Conservation (phyloP, 2,888 invertebrate species). For the Sphaerophoria taeniata region DNA sequence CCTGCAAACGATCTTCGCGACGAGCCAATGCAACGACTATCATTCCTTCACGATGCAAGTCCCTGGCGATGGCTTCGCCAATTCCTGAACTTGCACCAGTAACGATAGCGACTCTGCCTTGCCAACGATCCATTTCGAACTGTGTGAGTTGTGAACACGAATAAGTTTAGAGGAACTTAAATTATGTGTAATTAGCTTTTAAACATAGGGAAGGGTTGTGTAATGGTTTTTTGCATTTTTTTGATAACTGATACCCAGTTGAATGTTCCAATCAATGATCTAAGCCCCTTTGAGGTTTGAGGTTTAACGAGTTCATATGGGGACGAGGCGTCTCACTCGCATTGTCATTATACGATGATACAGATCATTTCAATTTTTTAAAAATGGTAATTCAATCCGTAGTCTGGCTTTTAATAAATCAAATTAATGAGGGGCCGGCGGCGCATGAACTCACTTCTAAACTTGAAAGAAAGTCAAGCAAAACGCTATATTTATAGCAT, state of each 20-base stretch:
- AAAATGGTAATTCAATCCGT: too few relatives aligned
- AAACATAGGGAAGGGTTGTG: not conserved
- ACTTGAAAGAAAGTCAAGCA: too few relatives aligned
- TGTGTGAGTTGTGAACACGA: not conserved
- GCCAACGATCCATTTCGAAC: conserved; percentile 68
- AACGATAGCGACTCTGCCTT: conserved; percentile 60
- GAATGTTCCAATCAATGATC: not conserved
- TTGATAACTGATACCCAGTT: conserved; percentile 13
- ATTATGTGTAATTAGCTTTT: not conserved
- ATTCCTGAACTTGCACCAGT: conserved; percentile 71
- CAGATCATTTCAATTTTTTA: too few relatives aligned
- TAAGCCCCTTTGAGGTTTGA: not conserved
- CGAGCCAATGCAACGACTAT: conserved; percentile 60
- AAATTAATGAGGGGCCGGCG: too few relatives aligned
- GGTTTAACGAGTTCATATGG: conserved; percentile 15
- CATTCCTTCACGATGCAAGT: conserved; percentile 58
- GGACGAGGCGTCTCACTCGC: too few relatives aligned
- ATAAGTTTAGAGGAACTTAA: not conserved
- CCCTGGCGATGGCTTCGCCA: conserved; percentile 62
- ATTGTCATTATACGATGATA: too few relatives aligned
- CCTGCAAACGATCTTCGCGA: conserved; percentile 55
- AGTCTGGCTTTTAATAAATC: too few relatives aligned
- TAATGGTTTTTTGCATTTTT: not conserved
- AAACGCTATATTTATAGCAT: too few relatives aligned
- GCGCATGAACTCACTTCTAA: too few relatives aligned